Evolutionary conservation across 2,113 vertebrate species (phyloP).

Genomic region (Eudorcas thomsonii): DNA sequence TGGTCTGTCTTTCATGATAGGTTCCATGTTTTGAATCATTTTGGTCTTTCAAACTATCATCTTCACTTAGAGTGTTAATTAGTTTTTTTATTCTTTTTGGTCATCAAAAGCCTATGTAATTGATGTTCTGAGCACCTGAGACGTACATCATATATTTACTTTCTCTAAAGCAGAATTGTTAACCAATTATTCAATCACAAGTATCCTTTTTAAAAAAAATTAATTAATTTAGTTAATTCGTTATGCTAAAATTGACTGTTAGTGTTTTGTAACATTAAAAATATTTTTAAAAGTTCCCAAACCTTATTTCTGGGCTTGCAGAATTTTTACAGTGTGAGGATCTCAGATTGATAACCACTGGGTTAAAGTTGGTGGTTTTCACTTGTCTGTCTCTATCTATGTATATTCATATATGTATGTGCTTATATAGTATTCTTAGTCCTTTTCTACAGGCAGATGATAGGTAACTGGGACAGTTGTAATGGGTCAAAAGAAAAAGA

Average conservation of each 20-base stretch:
- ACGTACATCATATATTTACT: background rate
- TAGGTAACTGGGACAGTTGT: background rate
- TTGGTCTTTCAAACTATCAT: constrained; percentile 35
- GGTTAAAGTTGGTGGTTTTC: background rate
- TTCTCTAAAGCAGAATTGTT: background rate
- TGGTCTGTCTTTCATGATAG: background rate
- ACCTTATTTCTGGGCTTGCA: background rate
- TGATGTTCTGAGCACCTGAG: background rate
- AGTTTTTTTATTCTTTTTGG: constrained; percentile 27
- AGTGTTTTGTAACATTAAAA: background rate
- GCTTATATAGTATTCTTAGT: background rate
- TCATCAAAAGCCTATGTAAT: constrained; percentile 32
- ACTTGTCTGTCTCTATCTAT: background rate
- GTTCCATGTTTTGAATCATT: background rate
- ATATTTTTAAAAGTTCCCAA: background rate
- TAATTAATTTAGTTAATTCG: background rate
- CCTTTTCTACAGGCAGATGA: background rate
- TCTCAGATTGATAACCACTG: background rate
- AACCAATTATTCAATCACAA: background rate
- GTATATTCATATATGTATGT: background rate
- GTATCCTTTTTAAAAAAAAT: background rate
- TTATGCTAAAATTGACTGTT: background rate
- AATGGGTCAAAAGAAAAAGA: background rate
- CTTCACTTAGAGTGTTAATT: constrained; percentile 45
- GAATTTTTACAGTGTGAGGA: background rate